Base-by-base conservation (phyloP, 1,140 invertebrate species). In the Doryteuthis pealeii region DNA sequence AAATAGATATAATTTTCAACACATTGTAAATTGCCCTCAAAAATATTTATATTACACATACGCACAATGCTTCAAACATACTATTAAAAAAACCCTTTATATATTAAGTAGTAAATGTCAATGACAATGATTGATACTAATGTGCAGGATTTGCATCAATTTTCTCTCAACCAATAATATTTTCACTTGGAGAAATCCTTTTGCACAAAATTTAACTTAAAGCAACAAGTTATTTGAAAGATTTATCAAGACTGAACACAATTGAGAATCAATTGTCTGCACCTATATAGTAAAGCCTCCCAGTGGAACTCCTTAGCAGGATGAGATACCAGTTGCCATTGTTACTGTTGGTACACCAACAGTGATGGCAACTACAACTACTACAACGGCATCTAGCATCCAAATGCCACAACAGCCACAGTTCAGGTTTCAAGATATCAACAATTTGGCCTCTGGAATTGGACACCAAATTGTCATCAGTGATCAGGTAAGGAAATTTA, bases 341-440 rank as follows among this genome's bases (percentile, higher is more conserved):
- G 66, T 74, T 58, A 65, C 70, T 30, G 66, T 74, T 62, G 26
- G 54, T 22, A 62, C 54, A n/a, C 54, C 54, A 62, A 62, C 54
- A n/a, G 54, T 62, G 26, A 62, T 62, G 26, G 18, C 54, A 22
- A 62, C 54, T 14, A n/a, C n/a, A n/a, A n/a, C n/a, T n/a, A 74
- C 76, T 18, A 70, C 81, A 35, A 26, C 78, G 18, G 68, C 76
- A 95, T 1, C 91, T 93, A 71, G 82, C 18, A 73, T 78, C 12
- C 79, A 74, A 33, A 72, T 83, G 45, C 81, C 84, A 67, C 79
- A 81, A 40, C 81, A 83, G 45, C 85, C 87, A 18, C 82, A 84
- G 80, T 98, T 96, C 85, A 92, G 92, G 77, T 98, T 96, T 81
- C 90, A 93, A 71, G 95, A 97, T 75, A 94, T 98, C 33, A 95